Conservation (phyloP, 2,797 vertebrate species). For the Benthosema pterotum region DNA sequence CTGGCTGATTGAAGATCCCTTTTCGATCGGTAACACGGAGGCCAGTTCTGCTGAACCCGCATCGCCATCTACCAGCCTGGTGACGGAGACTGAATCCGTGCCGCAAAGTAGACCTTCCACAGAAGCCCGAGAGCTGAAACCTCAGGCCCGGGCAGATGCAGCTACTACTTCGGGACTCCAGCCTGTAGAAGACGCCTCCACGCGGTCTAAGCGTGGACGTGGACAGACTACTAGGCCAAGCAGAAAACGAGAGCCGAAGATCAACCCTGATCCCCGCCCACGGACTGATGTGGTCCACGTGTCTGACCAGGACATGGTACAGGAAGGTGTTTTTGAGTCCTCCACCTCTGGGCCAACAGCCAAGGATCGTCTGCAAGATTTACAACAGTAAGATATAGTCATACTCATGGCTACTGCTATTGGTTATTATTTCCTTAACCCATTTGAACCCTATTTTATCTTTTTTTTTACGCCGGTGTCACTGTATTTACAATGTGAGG, state of each 20-base stretch:
- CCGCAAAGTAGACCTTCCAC: neutral
- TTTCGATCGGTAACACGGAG: neutral
- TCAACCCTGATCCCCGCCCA: neutral
- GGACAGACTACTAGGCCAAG: neutral
- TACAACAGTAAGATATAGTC: constrained; percentile 36
- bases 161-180: neutral
- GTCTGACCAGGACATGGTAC: neutral
- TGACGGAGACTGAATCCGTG: neutral
- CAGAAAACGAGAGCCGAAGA: neutral
- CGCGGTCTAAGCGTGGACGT: neutral
- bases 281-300: neutral
- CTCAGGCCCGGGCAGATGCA: neutral
- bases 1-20: constrained; percentile 6
- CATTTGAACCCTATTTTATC: too few species aligned
- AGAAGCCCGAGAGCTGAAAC: constrained; percentile 4
- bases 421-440: neutral
- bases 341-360: neutral
- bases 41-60: too few species aligned
- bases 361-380: neutral
- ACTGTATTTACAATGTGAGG: too few species aligned
- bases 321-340: constrained; percentile 6
- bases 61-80: neutral
- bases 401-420: neutral
- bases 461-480: too few species aligned
- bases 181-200: neutral